phyloP scores from a whole-genome alignment of 1,140 invertebrate genomes.

The Metopolophium dirhodum region DNA sequence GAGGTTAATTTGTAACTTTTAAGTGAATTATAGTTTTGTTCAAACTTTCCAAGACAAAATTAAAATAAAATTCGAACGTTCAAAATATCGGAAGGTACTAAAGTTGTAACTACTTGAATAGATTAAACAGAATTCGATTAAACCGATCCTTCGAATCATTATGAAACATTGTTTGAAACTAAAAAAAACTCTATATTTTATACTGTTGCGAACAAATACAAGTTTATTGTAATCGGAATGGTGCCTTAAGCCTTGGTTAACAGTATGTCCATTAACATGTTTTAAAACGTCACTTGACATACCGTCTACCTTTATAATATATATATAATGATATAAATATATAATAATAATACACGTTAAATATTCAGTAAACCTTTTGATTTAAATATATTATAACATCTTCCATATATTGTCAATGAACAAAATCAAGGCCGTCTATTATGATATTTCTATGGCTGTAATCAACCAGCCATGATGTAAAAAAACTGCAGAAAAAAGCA shows the following conservation, averaged over 20 bases:
- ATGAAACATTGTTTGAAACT: slow-evolving; percentile 3
- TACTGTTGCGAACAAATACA: neutral
- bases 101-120: neutral
- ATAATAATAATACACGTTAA: neutral
- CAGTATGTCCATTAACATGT: neutral
- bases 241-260: neutral
- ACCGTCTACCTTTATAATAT: neutral
- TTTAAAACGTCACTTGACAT: neutral
- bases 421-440: neutral
- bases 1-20: neutral
- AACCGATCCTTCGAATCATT: neutral
- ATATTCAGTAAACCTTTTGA: neutral
- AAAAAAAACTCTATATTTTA: neutral
- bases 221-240: neutral
- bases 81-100: neutral
- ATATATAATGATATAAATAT: neutral
- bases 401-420: neutral
- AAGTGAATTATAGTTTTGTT: neutral
- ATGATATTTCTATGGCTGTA: neutral
- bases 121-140: neutral
- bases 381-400: neutral
- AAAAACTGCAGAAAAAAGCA: neutral
- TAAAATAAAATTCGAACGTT: neutral
- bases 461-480: neutral
- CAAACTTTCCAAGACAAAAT: neutral